Base-by-base conservation (phyloP, 1,140 invertebrate genomes). In the Tribolium castaneum region DNA sequence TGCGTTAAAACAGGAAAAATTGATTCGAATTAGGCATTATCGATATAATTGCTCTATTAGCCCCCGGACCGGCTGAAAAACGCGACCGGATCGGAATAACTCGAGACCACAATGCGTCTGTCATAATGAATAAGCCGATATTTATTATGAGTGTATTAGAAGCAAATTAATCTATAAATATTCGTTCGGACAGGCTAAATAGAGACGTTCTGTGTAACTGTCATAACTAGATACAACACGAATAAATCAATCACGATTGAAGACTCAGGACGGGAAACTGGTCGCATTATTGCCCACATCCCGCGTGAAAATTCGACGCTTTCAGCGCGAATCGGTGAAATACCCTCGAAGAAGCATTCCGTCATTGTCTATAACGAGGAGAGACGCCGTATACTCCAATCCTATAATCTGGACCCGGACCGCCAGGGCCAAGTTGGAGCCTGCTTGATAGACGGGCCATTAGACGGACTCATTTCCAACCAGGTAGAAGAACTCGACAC, bases 101-200 rank as follows among this genome's bases (percentile, higher is more conserved):
- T 34, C 14, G 12, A 12, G 59, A 35, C 30, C 54, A 30, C 16
- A 59, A 59, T 22, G 54, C 54, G 16, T 59, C 14, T 72, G 70
- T 50, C 70, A 72, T 51, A 72, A 72, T 72, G 25, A 72, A 72
- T 72, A 72, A 72, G 12, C 50, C n/a, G 50, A 72, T 25, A 72
- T 72, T 72, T 73, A 51, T 73, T 54, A 52, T 72, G 34, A 72
- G 70, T 50, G 39, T 72, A 73, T 73, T 73, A 73, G 25, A 54
- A 73, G n/a, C 71, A 73, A 73, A 73, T 73, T 73, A 73, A 73
- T 73, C 71, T 22, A 73, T 73, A 73, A 73, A 73, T 73, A 73
- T 54, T 19, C 71, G 14, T 72, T 72, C 70, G 70, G 71, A 73
- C 49, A 73, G 50, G 45, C 13, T 73, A 73, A 54, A 73, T 73